Percentiles rank a stretch among this genome's conserved stretches.
These are phyloP conservation scores for Diadumene lineata DNA, from an alignment of 92 coral and sea anemone genomes.

Conservation along the genomic window DNA sequence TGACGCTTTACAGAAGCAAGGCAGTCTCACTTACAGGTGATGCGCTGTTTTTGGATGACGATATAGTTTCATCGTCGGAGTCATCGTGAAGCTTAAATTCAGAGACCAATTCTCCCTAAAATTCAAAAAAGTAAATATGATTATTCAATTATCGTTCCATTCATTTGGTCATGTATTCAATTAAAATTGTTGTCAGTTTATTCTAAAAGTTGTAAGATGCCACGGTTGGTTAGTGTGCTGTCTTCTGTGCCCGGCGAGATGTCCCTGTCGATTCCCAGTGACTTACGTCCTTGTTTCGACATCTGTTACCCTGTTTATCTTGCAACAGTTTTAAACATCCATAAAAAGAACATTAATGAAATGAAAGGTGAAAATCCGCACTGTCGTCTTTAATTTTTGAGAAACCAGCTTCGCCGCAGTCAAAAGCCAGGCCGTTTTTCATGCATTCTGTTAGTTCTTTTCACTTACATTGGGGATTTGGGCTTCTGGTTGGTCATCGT, in stretches of 20 bases:
- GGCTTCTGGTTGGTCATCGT: constrained; percentile 47
- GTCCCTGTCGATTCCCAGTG: too few relatives aligned
- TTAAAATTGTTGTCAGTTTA: too few relatives aligned
- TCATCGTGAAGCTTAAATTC: constrained; percentile 64
- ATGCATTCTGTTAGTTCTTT: neutral
- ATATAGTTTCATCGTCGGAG: constrained; percentile 42
- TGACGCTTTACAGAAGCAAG: neutral
- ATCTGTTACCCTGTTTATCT: neutral
- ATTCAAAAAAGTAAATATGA: neutral
- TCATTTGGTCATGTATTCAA: neutral
- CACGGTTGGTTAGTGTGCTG: too few relatives aligned
- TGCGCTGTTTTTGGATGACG: constrained; percentile 10
- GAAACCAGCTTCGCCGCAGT: too few relatives aligned
- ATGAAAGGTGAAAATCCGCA: too few relatives aligned
- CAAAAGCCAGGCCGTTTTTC: too few relatives aligned
- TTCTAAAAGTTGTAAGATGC: too few relatives aligned
- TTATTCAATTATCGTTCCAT: neutral
- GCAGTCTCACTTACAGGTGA: constrained; percentile 12
- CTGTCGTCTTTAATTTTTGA: too few relatives aligned
- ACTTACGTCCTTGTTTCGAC: too few relatives aligned
- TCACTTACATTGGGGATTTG: constrained; percentile 54
- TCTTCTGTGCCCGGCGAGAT: too few relatives aligned
- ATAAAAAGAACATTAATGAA: too few relatives aligned
- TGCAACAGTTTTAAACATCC: too few relatives aligned
- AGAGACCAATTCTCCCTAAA: constrained; percentile 64